Base-by-base conservation (phyloP, 2,797 vertebrate genomes). In the Distichodus sexfasciatus region DNA sequence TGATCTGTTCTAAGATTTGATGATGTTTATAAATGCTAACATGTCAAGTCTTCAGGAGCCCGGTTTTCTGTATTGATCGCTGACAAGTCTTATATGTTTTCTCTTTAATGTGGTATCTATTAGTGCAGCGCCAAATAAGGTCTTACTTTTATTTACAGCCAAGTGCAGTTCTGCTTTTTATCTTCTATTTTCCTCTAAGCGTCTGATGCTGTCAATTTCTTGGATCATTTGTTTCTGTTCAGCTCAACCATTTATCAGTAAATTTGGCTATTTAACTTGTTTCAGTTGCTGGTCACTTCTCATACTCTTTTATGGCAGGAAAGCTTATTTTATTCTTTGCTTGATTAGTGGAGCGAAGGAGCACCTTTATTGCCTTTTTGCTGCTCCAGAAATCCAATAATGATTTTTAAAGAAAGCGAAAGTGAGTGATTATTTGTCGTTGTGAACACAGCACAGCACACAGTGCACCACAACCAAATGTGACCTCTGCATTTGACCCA, bases 11-110 rank as follows among this genome's bases (percentile, higher is more conserved):
- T 46, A 61, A 21, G 51, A 76, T 74, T 61, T 61, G 50, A 59
- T 55, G n/a, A 57, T 59, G 72, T 66, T 67, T 74, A 36, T 64
- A 48, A 77, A 67, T 55, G 76, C 73, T 66, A 69, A 79, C 72
- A 76, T 59, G 55, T 60, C 60, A 50, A 50, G 65, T 71, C 51
- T 9, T 28, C 61, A 55, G 61, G 62, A 77, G 64, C 53, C 60
- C 33, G 24, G 14, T 17, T 58, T 51, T 63, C 36, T 40, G 15
- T 50, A 64, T 64, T 28, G 70, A 76, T 66, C 40, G 6, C 35
- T 23, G 11, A 28, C 21, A 11, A 19, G 17, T 17, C 59, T 31
- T 29, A 64, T 0, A 33, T 54, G 10, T 66, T 54, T 33, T 29
- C 29, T 28, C n/a, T 33, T 54, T 33, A 36, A 15, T 29, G 10